Conservation (phyloP, 2,113 vertebrate genomes). For the Fregetta grallaria region DNA sequence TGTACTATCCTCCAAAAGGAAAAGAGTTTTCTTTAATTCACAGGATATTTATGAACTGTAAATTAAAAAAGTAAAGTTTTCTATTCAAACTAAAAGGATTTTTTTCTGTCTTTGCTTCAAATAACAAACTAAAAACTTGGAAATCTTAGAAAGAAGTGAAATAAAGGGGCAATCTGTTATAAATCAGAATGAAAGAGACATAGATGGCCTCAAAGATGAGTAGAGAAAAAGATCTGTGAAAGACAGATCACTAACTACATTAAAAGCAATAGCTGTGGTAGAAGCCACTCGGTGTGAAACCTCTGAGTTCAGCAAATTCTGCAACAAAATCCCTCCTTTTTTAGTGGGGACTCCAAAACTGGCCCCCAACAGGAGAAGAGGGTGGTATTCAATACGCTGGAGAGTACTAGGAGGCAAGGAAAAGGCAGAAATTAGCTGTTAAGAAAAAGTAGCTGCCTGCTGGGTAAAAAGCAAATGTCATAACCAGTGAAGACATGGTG, state of each 20-base stretch:
- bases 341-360: neutral
- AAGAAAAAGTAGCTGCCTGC: neutral
- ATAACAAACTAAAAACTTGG: neutral
- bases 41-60: neutral
- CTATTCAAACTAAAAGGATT: neutral
- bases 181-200: neutral
- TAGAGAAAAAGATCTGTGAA: neutral
- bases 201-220: neutral
- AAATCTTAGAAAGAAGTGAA: neutral
- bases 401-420: neutral
- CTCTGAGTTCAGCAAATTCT: neutral
- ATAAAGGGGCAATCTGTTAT: neutral
- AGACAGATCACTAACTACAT: neutral
- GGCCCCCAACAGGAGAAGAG: neutral
- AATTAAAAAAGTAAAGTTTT: neutral
- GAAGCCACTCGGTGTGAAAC: neutral
- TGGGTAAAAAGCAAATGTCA: neutral
- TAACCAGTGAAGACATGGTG: neutral
- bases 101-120: neutral
- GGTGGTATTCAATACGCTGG: neutral
- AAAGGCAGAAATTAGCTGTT: conserved; percentile 11
- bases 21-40: neutral
- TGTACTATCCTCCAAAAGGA: neutral
- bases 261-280: neutral
- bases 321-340: neutral